Evolutionary conservation across 2,888 invertebrate species (phyloP).

Genomic region (Zonitis immaculata): DNA sequence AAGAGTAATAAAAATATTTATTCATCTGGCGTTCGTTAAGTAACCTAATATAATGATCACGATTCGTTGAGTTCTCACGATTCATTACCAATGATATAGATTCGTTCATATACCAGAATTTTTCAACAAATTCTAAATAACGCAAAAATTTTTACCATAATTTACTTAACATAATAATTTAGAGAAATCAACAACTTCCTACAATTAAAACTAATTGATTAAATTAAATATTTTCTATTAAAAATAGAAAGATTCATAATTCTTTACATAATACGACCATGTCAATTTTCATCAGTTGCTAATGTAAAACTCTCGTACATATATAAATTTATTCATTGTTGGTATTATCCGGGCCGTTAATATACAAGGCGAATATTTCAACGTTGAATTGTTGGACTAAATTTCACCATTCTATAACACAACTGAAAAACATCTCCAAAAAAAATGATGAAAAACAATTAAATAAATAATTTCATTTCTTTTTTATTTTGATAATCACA

Average conservation of each 20-base stretch:
- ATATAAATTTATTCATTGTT: slow-evolving; percentile 2
- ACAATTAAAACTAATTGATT: no score
- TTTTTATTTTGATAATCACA: no score
- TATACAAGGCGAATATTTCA: no score
- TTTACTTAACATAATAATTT: no score
- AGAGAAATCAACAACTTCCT: no score
- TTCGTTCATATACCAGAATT: slow-evolving; percentile 19
- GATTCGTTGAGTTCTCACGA: slow-evolving; percentile 33
- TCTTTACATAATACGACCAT: not conserved
- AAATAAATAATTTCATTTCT: no score
- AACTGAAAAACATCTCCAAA: no score
- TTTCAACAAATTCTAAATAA: no score
- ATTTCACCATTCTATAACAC: no score
- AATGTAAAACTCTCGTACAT: not conserved
- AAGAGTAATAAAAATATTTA: slow-evolving; percentile 44
- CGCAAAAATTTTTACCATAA: not conserved
- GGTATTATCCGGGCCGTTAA: not conserved
- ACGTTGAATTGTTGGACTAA: not conserved
- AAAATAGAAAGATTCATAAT: no score
- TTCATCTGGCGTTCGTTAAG: slow-evolving; percentile 45
- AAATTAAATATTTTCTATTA: no score
- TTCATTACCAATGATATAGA: slow-evolving; percentile 32
- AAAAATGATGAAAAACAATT: no score
- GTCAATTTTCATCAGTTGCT: not conserved
- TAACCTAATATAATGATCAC: slow-evolving; percentile 45